A percentile compares a stretch with the other conserved stretches of the same genome.
Evolutionary conservation across 2,888 invertebrate species (phyloP).

Genomic region (Chromoteleia sp.): DNA sequence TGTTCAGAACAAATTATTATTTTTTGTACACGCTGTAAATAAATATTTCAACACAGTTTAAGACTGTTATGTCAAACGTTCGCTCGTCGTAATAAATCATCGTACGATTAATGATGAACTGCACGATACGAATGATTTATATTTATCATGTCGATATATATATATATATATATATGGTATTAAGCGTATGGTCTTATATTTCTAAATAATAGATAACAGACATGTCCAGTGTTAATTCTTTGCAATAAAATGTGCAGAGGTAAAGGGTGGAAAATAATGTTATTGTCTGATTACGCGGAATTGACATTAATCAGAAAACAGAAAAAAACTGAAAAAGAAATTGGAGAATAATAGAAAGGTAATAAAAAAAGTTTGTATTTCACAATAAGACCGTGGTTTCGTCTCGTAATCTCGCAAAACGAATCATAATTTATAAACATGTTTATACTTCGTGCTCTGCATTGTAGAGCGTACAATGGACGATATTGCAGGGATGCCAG

Average conservation of each 20-base stretch:
- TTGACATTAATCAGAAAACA: not conserved
- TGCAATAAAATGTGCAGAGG: too few relatives aligned
- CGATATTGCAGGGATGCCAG: constrained; percentile 53
- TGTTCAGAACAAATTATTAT: constrained; percentile 30
- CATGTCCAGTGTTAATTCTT: too few relatives aligned
- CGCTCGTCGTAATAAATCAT: constrained; percentile 30
- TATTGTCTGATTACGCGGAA: too few relatives aligned
- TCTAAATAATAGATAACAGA: not conserved
- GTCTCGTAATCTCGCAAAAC: constrained; percentile 50
- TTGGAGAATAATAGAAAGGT: constrained; percentile 32
- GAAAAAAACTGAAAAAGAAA: not conserved
- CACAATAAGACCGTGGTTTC: constrained; percentile 39
- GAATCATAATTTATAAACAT: constrained; percentile 66
- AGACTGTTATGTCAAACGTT: constrained; percentile 15
- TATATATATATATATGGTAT: not conserved
- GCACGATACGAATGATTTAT: constrained; percentile 17
- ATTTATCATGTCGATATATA: constrained; percentile 26
- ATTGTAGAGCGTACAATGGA: constrained; percentile 53
- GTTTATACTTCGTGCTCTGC: constrained; percentile 59
- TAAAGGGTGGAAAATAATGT: too few relatives aligned
- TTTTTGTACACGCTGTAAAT: constrained; percentile 22
- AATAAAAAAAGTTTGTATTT: constrained; percentile 39
- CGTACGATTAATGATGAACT: constrained; percentile 22
- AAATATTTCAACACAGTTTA: constrained; percentile 11
- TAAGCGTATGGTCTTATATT: not conserved